These are phyloP conservation scores for Chloroclystis v-ata DNA, from an alignment of 2,888 invertebrate species.

Conservation along the genomic window DNA sequence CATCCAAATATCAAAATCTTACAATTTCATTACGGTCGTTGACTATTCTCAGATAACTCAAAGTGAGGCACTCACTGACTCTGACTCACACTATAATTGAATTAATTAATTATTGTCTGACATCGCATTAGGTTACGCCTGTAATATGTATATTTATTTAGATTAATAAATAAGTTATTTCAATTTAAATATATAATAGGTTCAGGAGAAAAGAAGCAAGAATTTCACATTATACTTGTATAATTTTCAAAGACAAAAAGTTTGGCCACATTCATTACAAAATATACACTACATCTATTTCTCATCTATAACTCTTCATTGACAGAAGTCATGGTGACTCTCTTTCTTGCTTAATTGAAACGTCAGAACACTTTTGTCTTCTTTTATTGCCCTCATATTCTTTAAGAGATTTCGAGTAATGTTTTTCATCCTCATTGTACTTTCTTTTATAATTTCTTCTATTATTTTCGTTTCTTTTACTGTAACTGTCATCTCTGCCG, in stretches of 20 bases:
- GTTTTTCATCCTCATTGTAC: not conserved
- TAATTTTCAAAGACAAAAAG: not conserved
- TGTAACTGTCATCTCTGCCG: not conserved
- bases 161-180: too few relatives aligned
- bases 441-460: constrained; percentile 2
- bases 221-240: not conserved
- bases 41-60: constrained; percentile 9
- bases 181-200: too few relatives aligned
- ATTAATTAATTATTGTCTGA: too few relatives aligned
- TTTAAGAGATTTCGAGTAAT: constrained; percentile 2
- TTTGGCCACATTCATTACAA: not conserved
- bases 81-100: too few relatives aligned
- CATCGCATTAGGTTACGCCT: too few relatives aligned
- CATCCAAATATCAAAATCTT: constrained; percentile 17
- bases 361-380: not conserved
- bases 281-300: not conserved
- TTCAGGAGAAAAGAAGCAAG: too few relatives aligned
- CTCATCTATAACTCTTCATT: not conserved
- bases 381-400: constrained; percentile 1
- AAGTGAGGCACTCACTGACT: not conserved
- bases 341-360: constrained; percentile 22
- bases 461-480: constrained; percentile 7
- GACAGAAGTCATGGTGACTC: constrained; percentile 10
- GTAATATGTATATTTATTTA: too few relatives aligned
- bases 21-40: constrained; percentile 18